Evolutionary conservation across 2,113 vertebrate species (phyloP).

Genomic region (Nothobranchius kuhntae): DNA sequence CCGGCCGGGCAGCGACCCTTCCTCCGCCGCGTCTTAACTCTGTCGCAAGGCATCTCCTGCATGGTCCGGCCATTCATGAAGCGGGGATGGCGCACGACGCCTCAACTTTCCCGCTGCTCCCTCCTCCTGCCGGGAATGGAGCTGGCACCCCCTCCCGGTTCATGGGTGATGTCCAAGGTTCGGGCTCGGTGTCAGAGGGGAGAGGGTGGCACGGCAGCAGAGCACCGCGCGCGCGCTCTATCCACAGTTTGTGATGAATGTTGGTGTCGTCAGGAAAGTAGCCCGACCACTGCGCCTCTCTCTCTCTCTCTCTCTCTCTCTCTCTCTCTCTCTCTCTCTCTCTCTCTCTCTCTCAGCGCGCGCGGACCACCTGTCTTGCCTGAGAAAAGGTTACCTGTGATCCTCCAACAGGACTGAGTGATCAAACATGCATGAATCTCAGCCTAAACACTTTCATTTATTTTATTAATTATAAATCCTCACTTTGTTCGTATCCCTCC

Average conservation of each 20-base stretch:
- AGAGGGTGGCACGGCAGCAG: slow-evolving; percentile 55
- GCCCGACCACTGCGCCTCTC: slow-evolving; percentile 51
- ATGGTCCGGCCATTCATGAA: slow-evolving; percentile 96
- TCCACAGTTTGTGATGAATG: slow-evolving; percentile 75
- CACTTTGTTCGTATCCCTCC: not conserved
- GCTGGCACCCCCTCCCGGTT: slow-evolving; percentile 45
- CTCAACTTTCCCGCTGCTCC: slow-evolving; percentile 61
- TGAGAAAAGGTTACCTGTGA: slow-evolving; percentile 57
- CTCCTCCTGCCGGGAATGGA: slow-evolving; percentile 56
- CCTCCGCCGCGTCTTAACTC: slow-evolving; percentile 87
- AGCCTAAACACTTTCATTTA: not conserved
- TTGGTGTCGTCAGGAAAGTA: slow-evolving; percentile 68
- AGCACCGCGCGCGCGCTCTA: slow-evolving; percentile 63
- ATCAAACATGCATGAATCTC: slow-evolving; percentile 62
- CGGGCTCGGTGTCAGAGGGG: slow-evolving; percentile 43
- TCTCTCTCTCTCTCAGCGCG: not conserved
- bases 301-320: slow-evolving; percentile 11
- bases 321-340: not conserved
- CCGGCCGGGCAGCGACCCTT: slow-evolving; percentile 80
- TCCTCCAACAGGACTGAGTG: slow-evolving; percentile 43
- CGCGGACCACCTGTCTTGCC: slow-evolving; percentile 63
- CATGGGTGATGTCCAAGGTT: slow-evolving; percentile 54
- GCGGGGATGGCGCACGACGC: slow-evolving; percentile 68
- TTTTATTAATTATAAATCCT: not conserved
- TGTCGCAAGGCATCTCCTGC: slow-evolving; percentile 88